Base-by-base conservation (phyloP, 2,888 invertebrate species). In the Lissocephala sabroskyi region DNA sequence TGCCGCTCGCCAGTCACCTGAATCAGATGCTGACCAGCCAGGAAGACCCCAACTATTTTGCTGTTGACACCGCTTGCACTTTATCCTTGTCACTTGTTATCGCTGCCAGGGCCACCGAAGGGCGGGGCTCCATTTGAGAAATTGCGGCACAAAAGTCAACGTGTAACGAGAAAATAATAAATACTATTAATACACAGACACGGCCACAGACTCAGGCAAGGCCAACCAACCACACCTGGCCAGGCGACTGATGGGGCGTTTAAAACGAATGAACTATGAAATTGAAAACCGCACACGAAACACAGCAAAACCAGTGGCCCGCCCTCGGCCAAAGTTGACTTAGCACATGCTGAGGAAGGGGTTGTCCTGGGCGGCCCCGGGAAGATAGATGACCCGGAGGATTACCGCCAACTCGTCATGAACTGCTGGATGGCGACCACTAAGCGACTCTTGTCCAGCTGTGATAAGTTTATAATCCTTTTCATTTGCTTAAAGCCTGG, bases 121-220 rank as follows among this genome's bases (percentile, higher is more conserved):
- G 41, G 40, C 28, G 41, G 47, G 41, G 49, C 52, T 49, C 53
- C 55, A 49, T 52, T 75, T 65, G 70, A 80, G 62, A 79, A 80
- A 76, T 79, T 77, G 71, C 75, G 61, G 57, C 65, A 68, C 79
- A 77, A 63, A 64, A 82, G 75, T 80, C 80, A 81, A 71, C 65
- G 62, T 68, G 65, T 81, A 79, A 79, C 81, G 80, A 79, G 80
- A 79, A 82, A 81, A 80, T 81, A 79, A 79, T 81, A 79, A 82
- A 79, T 75, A 75, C 65, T 65, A 80, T 79, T 80, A 77, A 81
- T 71, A 67, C 67, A 57, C 28, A 42, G 18, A 44, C 28, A 44
- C 43, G n/a, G 6, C 19, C 14, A 33, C n/a, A 35, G 35, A 35
- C 11, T n/a, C 29, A 32, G 11, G 19, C 10, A 19, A 19, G 33